Percentiles rank a stretch among this genome's conserved stretches.
Evolutionary conservation across 2,113 vertebrate species (phyloP).

Genomic region (Catharus bicknelli): DNA sequence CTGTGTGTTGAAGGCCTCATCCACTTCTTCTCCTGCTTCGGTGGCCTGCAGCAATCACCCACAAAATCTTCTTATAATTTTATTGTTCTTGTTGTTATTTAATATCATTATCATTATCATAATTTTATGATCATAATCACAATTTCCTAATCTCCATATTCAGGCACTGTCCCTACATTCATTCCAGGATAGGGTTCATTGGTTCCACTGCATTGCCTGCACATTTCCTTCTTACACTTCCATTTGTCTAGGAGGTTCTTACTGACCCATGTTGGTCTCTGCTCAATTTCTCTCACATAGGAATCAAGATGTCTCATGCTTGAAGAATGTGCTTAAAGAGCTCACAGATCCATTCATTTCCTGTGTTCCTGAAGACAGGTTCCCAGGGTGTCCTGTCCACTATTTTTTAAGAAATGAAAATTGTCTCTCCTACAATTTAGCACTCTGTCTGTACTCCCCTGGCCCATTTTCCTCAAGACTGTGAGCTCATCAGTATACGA

Average conservation of each 20-base stretch:
- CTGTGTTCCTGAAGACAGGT: neutral
- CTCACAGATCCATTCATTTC: neutral
- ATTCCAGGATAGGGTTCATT: neutral
- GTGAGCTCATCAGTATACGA: neutral
- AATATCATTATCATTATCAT: neutral
- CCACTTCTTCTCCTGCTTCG: rapidly evolving
- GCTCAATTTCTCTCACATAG: neutral
- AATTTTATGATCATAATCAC: neutral
- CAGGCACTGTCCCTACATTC: neutral
- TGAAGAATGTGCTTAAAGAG: neutral
- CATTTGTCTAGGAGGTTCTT: neutral
- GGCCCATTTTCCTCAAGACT: neutral
- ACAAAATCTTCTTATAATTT: neutral
- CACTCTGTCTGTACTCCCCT: neutral
- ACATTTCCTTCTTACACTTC: neutral
- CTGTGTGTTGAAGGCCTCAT: neutral
- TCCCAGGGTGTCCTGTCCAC: neutral
- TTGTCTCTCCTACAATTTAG: neutral
- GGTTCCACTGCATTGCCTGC: neutral
- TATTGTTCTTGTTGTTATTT: neutral
- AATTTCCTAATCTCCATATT: neutral
- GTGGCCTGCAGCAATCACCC: neutral
- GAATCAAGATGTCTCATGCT: neutral
- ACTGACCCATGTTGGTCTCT: neutral
- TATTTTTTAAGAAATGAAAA: neutral